phyloP scores from a whole-genome alignment of 2,888 invertebrate genomes.

The Cosmopolites sordidus region DNA sequence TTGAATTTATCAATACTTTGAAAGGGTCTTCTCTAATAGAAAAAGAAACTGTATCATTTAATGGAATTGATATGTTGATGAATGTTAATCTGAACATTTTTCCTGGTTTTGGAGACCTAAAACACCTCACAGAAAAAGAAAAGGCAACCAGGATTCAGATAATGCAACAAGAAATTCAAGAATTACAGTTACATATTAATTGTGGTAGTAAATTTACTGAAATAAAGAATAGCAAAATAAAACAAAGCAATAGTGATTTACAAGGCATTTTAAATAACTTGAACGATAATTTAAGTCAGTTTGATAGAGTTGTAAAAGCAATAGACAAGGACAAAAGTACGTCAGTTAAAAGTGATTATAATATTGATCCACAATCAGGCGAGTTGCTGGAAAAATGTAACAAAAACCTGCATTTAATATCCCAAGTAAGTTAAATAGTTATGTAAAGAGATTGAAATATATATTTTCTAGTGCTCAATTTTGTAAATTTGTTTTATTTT shows the following conservation, averaged over 20 bases:
- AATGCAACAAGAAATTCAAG: slow-evolving; percentile 9
- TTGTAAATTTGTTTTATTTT: slow-evolving; percentile 9
- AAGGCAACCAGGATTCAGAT: slow-evolving; percentile 13
- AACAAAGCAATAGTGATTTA: slow-evolving; percentile 5
- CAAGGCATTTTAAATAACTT: slow-evolving; percentile 11
- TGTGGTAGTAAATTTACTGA: too few species aligned
- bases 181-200: not conserved
- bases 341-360: slow-evolving; percentile 6
- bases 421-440: not conserved
- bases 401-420: not conserved
- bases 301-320: slow-evolving; percentile 11
- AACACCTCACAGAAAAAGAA: slow-evolving; percentile 17
- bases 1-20: slow-evolving; percentile 27
- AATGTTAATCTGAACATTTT: slow-evolving; percentile 32
- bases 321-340: slow-evolving; percentile 12
- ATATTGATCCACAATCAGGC: slow-evolving; percentile 11
- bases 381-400: slow-evolving; percentile 7
- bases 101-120: slow-evolving; percentile 31
- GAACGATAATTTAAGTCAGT: slow-evolving; percentile 14
- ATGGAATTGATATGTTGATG: slow-evolving; percentile 25
- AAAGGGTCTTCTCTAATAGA: slow-evolving; percentile 20
- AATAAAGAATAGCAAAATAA: not conserved
- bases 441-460: too few species aligned
- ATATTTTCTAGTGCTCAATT: too few species aligned
- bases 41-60: slow-evolving; percentile 15